Conservation (phyloP, 1,140 invertebrate genomes). For the Aethina tumida region DNA sequence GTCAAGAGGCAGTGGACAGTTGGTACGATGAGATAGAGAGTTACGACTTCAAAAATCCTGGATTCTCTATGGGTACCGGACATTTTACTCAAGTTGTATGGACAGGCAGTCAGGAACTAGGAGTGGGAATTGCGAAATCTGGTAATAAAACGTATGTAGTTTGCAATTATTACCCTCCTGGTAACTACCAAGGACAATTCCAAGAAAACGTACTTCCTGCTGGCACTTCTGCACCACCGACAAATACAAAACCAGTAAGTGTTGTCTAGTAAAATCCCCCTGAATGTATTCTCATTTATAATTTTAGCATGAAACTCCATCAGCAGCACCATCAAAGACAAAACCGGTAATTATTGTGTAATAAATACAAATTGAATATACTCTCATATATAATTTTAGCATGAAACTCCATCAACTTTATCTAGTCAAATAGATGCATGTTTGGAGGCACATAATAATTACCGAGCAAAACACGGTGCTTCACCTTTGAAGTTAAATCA, state of each 20-base stretch:
- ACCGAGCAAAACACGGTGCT: constrained; percentile 60
- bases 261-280: too few species aligned
- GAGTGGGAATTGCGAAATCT: constrained; percentile 62
- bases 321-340: too few species aligned
- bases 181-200: constrained; percentile 63
- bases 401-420: too few species aligned
- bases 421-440: constrained; percentile 51
- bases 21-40: constrained; percentile 57
- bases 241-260: too few species aligned
- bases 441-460: constrained; percentile 66
- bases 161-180: constrained; percentile 68
- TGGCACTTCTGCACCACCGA: too few species aligned
- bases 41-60: constrained; percentile 48
- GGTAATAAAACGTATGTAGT: constrained; percentile 52
- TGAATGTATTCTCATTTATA: too few species aligned
- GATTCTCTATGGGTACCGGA: constrained; percentile 50
- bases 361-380: too few species aligned
- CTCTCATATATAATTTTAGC: too few species aligned
- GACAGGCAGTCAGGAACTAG: constrained; percentile 59
- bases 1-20: constrained; percentile 50
- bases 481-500: constrained; percentile 49
- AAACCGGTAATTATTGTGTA: constrained; percentile 45
- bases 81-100: constrained; percentile 68
- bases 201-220: constrained; percentile 56
- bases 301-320: too few species aligned